Evolutionary conservation across 2,113 vertebrate genomes (phyloP), one percentile per base, ranked within the genome.

Genomic region (Chunga burmeisteri): DNA sequence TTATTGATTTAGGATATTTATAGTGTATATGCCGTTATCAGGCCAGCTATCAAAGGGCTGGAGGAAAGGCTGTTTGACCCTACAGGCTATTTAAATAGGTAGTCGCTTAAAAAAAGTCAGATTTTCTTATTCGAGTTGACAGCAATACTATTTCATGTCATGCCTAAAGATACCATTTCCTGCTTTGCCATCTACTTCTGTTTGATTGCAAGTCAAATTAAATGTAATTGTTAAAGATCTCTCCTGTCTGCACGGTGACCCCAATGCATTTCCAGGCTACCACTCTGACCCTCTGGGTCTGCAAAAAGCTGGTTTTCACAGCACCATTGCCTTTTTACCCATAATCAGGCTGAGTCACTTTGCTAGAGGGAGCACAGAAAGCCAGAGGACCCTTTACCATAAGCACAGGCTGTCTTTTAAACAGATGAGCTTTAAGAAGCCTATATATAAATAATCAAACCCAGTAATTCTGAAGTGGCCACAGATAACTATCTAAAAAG

Each of bases 121-220:
- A 34, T 73, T 90, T 96, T 90, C 93, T 96, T 58, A 95, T 90
- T 96, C 87, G 83, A 77, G 90, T 47, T 92, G 96, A 98, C 95
- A 96, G 95, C 95, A 40, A 78, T 29, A 82, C 94, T 94, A 95
- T 96, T 97, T 98, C 97, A 96, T 44, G 86, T 91, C 79, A 21
- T 90, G 85, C 91, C 94, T 95, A 36, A 82, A 96, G 97, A 97
- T 89, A 94, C 40, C 22, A 65, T 93, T 98, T 97, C 98, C 97
- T 97, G 96, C 93, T 92, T 84, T 80, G 85, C 96, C 90, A 90
- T 90, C 91, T 81, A 91, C 86, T 91, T 75, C 86, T 72, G 92
- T 92, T 95, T 93, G 94, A 94, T 95, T 96, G 92, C 95, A 94
- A 95, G 92, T 86, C 88, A 96, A 96, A 96, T 94, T 91, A 93